phyloP scores from a whole-genome alignment of 2,888 invertebrate genomes.

The Steinernema scapterisci region DNA sequence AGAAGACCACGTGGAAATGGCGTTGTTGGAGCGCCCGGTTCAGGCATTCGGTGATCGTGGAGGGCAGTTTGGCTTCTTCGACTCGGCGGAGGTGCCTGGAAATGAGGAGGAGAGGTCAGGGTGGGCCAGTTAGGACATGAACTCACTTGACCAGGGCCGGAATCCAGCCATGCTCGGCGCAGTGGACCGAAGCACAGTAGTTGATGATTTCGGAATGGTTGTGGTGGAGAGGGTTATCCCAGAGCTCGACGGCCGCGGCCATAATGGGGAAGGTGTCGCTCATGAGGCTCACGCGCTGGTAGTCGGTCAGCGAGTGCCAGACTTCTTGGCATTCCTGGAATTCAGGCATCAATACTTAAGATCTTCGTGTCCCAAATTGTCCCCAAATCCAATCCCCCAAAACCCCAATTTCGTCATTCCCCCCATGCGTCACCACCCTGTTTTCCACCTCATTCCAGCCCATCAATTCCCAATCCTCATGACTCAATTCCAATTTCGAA shows the following conservation, averaged over 20 bases:
- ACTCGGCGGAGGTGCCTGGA: constrained; percentile 26
- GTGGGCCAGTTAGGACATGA: neutral
- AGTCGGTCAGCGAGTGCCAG: constrained; percentile 7
- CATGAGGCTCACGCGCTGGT: constrained; percentile 26
- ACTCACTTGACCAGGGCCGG: constrained; percentile 1
- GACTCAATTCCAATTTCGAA: too few relatives aligned
- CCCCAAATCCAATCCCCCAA: too few relatives aligned
- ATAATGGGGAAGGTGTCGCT: constrained; percentile 31
- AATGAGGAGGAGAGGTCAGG: neutral
- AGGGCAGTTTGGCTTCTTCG: constrained; percentile 21
- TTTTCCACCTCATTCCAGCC: too few relatives aligned
- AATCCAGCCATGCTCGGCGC: constrained; percentile 20
- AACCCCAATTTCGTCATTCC: too few relatives aligned
- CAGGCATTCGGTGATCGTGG: constrained; percentile 23
- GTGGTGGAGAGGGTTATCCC: constrained; percentile 22
- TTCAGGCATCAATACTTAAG: too few relatives aligned
- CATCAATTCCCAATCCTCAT: too few relatives aligned
- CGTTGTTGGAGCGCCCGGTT: constrained; percentile 21
- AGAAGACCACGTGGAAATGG: constrained; percentile 23
- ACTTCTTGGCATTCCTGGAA: constrained; percentile 13
- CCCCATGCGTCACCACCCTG: too few relatives aligned
- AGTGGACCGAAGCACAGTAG: constrained; percentile 24
- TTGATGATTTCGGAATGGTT: constrained; percentile 25
- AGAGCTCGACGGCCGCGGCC: constrained; percentile 25
- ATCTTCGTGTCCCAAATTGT: too few relatives aligned